phyloP scores from a whole-genome alignment of 2,113 vertebrate species.

The Pelmatolapia mariae region DNA sequence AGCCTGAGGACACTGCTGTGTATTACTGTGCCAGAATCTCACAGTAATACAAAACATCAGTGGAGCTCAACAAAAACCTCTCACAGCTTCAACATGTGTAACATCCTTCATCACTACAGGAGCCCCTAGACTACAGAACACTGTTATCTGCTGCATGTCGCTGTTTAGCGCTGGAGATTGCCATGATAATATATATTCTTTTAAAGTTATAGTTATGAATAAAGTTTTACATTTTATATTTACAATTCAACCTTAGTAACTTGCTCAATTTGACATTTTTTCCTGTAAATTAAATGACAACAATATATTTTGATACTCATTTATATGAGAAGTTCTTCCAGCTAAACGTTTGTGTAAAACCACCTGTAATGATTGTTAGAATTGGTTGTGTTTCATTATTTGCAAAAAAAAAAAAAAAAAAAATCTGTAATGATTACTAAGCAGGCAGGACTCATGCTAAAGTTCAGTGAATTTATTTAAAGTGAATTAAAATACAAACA shows the following conservation, averaged over 20 bases:
- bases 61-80: slow-evolving; percentile 6
- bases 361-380: fast-evolving
- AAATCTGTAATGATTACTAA: too few species aligned
- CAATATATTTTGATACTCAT: background rate
- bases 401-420: background rate
- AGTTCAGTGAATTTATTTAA: too few species aligned
- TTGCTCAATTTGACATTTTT: fast-evolving
- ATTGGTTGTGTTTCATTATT: background rate
- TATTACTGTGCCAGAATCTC: too few species aligned
- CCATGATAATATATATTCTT: background rate
- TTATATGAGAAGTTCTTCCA: fast-evolving
- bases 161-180: background rate
- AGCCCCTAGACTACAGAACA: background rate
- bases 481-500: fast-evolving
- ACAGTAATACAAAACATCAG: too few species aligned
- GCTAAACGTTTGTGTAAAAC: background rate
- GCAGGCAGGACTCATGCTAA: too few species aligned
- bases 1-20: too few species aligned
- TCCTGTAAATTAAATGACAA: background rate
- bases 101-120: background rate
- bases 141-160: background rate
- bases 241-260: background rate
- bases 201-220: background rate
- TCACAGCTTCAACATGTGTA: background rate
- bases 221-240: fast-evolving